Evolutionary conservation across 2,113 vertebrate species (phyloP).

Genomic region (Periophthalmodon schlosseri): DNA sequence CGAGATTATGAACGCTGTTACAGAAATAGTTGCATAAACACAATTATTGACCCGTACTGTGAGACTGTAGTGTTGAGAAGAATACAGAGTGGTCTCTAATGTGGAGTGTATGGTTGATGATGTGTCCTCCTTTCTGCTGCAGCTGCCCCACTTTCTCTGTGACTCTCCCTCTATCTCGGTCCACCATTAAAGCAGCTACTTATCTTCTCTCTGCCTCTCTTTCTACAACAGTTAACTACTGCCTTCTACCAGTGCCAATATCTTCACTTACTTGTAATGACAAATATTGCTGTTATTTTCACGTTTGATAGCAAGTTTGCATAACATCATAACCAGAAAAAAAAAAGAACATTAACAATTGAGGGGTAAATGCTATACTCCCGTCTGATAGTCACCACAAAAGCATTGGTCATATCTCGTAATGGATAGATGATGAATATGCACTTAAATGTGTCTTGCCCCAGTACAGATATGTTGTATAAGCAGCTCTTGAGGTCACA

Average conservation of each 20-base stretch:
- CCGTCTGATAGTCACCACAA: no score
- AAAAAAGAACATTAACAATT: no score
- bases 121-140: slow-evolving; percentile 8
- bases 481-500: no score
- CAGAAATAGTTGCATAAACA: not conserved
- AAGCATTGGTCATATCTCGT: no score
- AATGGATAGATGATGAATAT: no score
- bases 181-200: slow-evolving; percentile 4
- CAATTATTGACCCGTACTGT: not conserved
- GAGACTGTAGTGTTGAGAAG: not conserved
- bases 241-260: not conserved
- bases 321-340: no score
- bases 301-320: not conserved
- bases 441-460: no score
- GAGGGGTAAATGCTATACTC: no score
- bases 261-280: not conserved
- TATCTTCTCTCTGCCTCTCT: slow-evolving; percentile 11
- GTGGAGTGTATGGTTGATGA: not conserved
- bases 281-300: not conserved
- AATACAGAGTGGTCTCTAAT: not conserved
- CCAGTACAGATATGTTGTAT: no score
- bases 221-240: slow-evolving; percentile 13
- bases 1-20: not conserved
- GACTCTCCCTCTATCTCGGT: not conserved
- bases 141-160: slow-evolving; percentile 23